Base-by-base conservation (phyloP, 2,113 vertebrate species). In the Epinephelus moara region DNA sequence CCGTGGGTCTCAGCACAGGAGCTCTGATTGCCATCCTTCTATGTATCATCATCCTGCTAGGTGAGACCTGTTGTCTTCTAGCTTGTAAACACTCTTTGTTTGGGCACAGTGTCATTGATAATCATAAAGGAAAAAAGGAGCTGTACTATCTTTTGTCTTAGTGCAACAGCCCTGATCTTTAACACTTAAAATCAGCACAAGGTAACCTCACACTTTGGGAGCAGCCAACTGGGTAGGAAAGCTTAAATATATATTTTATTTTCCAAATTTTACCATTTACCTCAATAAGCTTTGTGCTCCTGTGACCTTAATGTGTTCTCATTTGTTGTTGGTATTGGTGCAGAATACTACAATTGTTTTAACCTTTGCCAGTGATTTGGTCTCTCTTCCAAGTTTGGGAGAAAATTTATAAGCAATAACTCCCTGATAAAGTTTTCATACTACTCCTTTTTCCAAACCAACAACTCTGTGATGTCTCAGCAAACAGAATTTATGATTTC, bases 1-100 rank as follows among this genome's bases (percentile, higher is more conserved):
- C 98, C 12, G 98, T 99, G 17, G 98, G 98, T 61, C 97, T 99
- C 57, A 99, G 98, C 94, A 99, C 98, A 0, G 98, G 98, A 27
- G 98, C 98, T 0, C 92, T 99, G 89, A 95, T 99, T 50, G 98
- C 98, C 84, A 99, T 99, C 80, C 95, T 99, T 40, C 91, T 99
- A 52, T 99, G 98, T 79, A 97, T 99, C 85, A 67, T 98, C 91
- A 98, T 99, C 88, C 94, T 99, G 63, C 92, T 99, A 93, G 98
- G 98, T 99, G 84, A 95, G 98, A 95, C 63, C 33, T 70, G 60
- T 19, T 42, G 33, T 70, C 19, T 37, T 3, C 21, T n/a, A 42
- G 15, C 59, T 61, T 71, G 56, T 25, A 57, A 77, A 52, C 55
- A 25, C 12, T 62, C 18, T 30, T 40, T 23, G 17, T 23, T 42